Base-by-base conservation (phyloP, 2,113 vertebrate species). In the Etheostoma spectabile region DNA sequence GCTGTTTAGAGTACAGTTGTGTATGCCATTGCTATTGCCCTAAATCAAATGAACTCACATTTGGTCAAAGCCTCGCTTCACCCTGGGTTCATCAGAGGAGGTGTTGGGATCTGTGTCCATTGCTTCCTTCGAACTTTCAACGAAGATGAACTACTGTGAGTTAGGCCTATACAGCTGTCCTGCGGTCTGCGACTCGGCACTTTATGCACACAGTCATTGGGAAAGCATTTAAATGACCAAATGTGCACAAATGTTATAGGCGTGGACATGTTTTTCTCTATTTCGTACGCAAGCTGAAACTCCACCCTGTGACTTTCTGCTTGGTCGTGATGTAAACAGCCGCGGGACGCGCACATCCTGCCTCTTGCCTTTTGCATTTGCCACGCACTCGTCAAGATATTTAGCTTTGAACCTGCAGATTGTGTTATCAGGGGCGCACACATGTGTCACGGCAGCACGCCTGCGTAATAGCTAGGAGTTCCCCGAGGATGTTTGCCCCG, bases 351-450 rank as follows among this genome's bases (percentile, higher is more conserved):
- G 0, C 49, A 22, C 49, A 12, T 46, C 19, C 46, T 46, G 42
- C 49, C 15, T n/a, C 22, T 30, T 6, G n/a, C 11, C 53, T 6
- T 24, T 13, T 14, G 71, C 42, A 7, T 49, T 35, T 46, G 22
- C 66, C 71, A 42, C 59, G 13, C 35, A 30, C 4, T 60, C n/a
- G 46, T 33, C 49, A 27, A 22, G 22, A 16, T 45, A 5, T 74
- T 45, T 6, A 4, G 57, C 56, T 88, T 86, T 77, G 38, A 21
- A 30, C 35, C 30, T 22, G 81, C 5, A 93, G 94, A 94, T 95
- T 94, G 79, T 55, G 69, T 95, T 95, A 96, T 96, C 95, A 93
- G 88, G 3, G 66, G 60, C 27, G 76, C 80, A 65, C 95, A 95
- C 77, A 80, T 81, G 87, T 46, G 33, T 7, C 1, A 33, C 15